Base-by-base conservation (phyloP, 1,140 invertebrate genomes). In the Nephotettix cincticeps region DNA sequence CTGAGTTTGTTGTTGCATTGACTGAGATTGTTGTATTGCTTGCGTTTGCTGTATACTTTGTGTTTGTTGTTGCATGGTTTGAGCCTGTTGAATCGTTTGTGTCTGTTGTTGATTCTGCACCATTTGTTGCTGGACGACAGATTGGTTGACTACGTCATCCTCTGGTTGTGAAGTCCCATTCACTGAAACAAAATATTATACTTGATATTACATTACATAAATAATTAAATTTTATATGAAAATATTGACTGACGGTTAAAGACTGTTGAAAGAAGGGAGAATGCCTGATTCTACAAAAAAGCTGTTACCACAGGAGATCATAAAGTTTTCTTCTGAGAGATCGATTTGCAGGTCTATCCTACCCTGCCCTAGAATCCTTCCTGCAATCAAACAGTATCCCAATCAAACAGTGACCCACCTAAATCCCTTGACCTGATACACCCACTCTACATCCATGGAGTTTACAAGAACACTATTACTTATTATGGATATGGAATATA, bases 101-200 rank as follows among this genome's bases (percentile, higher is more conserved):
- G 83, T 82, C 71, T 84, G 82, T 56, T 77, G 78, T 65, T 81
- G 84, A 70, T 85, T 45, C 40, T 68, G 67, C 23, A 68, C 63
- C 1, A 51, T 69, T 21, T 61, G 56, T 45, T 63, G 51, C 27
- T 32, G 69, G 25, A 29, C 54, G 27, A 64, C 30, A 13, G n/a
- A 19, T 19, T 69, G 67, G 47, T 54, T 58, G 36, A 29, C 43
- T n/a, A 69, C 43, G 13, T 54, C 67, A 2, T 58, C 45, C 29
- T 54, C 67, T 56, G n/a, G n/a, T 56, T 58, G 67, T 28, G 56
- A 14, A 9, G 67, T 58, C 11, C 47, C 47, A 69, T 58, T 54
- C n/a, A 54, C 67, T 58, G 67, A 56, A 51, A 51, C 58, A 71
- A 19, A 54, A 54, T 25, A 54, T 54, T 54, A 11, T 43, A 11